Conservation (phyloP, 2,797 vertebrate species). For the Sphaeramia orbicularis region DNA sequence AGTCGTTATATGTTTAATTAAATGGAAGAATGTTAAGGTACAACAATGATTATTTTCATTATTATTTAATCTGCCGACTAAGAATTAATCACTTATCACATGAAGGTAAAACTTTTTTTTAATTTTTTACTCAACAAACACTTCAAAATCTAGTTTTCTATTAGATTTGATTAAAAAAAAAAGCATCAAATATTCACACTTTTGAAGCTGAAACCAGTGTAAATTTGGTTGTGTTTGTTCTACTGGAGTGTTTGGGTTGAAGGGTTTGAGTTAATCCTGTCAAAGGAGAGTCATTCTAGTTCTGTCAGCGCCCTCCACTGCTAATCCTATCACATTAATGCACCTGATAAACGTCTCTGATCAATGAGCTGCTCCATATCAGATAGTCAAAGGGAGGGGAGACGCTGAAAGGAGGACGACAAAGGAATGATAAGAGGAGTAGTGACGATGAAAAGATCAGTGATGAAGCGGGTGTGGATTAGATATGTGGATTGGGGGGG, state of each 20-base stretch:
- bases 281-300: conserved; percentile 13
- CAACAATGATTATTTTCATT: no score
- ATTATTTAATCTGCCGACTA: no score
- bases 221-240: not conserved
- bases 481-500: not conserved
- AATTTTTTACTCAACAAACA: no score
- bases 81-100: no score
- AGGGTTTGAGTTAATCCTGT: conserved; percentile 43
- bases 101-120: no score
- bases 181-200: no score
- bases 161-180: no score
- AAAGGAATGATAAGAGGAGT: not conserved
- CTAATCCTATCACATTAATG: conserved; percentile 58
- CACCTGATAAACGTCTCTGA: conserved; percentile 39
- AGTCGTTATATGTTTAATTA: no score
- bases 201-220: no score
- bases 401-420: not conserved
- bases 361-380: conserved; percentile 48
- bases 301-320: conserved; percentile 23
- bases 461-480: not conserved
- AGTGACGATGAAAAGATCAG: not conserved
- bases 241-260: not conserved
- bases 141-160: no score
- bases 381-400: not conserved
- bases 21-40: no score